Evolutionary conservation across 1,140 invertebrate species (phyloP), one percentile per base, ranked within the genome.

Genomic region (Drosophila gunungcola): DNA sequence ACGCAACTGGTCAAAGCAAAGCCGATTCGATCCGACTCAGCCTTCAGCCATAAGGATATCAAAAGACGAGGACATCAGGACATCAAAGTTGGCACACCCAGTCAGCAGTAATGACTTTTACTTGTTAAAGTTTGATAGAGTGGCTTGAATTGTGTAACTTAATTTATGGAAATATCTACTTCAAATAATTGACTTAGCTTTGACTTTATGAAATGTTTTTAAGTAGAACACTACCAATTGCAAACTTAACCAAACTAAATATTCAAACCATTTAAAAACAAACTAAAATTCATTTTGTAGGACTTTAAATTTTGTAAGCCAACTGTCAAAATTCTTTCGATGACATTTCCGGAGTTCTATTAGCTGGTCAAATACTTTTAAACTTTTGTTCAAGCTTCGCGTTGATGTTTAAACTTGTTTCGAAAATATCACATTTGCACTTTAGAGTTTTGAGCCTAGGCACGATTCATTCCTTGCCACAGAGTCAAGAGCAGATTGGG

Each of bases 1-100:
- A 72, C 29, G 65, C 68, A 72, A 72, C 65, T 72, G 67, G 67
- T 70, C 67, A 69, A 69, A 69, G 51, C 51, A 69, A 53, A 70
- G 56, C 45, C 48, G 10, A 49, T 43, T 32, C 57, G 21, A 68
- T 51, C n/a, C 63, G 34, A 68, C 49, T 42, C 64, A 41, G 42
- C 7, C 43, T 10, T 12, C 48, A 48, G 36, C 13, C 32, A 57
- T 70, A 41, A 36, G 43, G 25, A 49, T 36, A 21, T 70, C 43
- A 49, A 70, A 56, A 51, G 29, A 32, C 27, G 9, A 41, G 51
- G 29, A 13, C 39, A 49, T 72, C 49, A 41, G 43, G 13, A 70
- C 29, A 13, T 72, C 43, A 70, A 72, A 70, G 60, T n/a, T 41
- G 13, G 5, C 10, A 7, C 9, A 49, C 42, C 43, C 27, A 49